Conservation (phyloP, 2,113 vertebrate genomes). For the Nothobranchius kuhntae region DNA sequence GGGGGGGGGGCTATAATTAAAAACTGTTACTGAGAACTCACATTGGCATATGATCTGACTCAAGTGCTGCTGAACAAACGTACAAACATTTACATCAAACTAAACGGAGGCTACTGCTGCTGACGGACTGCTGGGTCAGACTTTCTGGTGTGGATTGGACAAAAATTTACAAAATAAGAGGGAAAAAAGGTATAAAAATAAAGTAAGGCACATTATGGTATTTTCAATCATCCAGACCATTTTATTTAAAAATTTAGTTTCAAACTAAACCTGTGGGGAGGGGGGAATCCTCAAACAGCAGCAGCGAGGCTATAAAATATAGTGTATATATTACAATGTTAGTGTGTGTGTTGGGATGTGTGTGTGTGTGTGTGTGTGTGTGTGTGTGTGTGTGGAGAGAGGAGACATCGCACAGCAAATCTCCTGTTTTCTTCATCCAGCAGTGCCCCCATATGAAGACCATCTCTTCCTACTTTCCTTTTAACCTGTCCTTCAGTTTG, state of each 20-base stretch:
- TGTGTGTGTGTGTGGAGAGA: conserved; percentile 37
- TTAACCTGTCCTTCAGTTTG: conserved; percentile 37
- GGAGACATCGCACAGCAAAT: conserved; percentile 74
- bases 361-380: conserved; percentile 29
- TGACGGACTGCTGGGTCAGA: neutral
- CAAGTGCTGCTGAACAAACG: conserved; percentile 64
- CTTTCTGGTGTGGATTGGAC: conserved; percentile 8
- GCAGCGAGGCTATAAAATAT: conserved; percentile 53
- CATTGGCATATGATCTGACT: conserved; percentile 60
- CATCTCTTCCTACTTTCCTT: conserved; percentile 47
- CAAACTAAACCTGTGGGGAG: neutral
- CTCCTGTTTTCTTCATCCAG: conserved; percentile 55
- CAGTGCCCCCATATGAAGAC: conserved; percentile 47
- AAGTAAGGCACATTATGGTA: conserved; percentile 49
- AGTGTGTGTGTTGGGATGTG: conserved; percentile 49
- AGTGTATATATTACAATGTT: conserved; percentile 67
- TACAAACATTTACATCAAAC: conserved; percentile 45
- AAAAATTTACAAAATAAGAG: neutral
- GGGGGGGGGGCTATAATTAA: neutral
- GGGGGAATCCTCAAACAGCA: conserved; percentile 46
- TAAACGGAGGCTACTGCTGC: conserved; percentile 25
- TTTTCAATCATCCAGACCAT: neutral
- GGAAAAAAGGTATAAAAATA: conserved; percentile 24
- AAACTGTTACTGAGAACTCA: conserved; percentile 33
- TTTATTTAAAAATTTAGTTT: neutral